Percentiles rank a stretch among this genome's conserved stretches.
These are phyloP conservation scores for Xiphorhynchus elegans DNA, from an alignment of 2,113 vertebrate genomes.

Conservation along the genomic window DNA sequence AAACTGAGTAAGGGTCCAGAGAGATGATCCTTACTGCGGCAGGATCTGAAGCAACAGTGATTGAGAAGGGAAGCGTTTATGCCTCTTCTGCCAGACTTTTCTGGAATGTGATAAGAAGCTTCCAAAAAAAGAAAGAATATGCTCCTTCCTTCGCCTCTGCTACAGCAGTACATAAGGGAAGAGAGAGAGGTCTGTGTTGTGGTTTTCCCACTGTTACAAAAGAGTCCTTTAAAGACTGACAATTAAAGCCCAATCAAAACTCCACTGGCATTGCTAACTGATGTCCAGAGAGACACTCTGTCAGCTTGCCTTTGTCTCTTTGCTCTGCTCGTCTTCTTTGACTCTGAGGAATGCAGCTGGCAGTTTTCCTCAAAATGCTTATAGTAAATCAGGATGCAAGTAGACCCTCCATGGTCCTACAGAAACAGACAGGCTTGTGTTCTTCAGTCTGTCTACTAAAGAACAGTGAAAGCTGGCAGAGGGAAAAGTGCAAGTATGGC, in stretches of 20 bases:
- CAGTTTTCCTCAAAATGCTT: not conserved
- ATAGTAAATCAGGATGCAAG: not conserved
- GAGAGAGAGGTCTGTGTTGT: not conserved
- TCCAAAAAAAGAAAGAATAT: not conserved
- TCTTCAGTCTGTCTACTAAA: not conserved
- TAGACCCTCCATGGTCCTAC: not conserved
- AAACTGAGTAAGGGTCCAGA: not conserved
- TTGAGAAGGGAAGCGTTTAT: not conserved
- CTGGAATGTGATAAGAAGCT: not conserved
- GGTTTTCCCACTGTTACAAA: not conserved
- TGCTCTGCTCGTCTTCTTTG: not conserved
- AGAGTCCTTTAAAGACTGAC: not conserved
- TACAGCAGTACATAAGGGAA: not conserved
- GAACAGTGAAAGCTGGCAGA: not conserved
- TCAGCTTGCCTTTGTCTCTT: not conserved
- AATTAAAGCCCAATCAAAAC: not conserved
- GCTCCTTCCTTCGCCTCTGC: not conserved
- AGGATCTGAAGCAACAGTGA: not conserved
- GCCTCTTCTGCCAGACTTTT: not conserved
- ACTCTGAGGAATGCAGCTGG: not conserved
- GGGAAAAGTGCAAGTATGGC: not conserved
- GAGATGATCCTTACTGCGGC: not conserved
- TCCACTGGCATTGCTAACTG: not conserved
- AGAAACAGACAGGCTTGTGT: not conserved
- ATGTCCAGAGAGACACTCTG: not conserved